These are phyloP conservation scores for Sorex fumeus DNA, from an alignment of 2,113 vertebrate species.

Conservation along the genomic window DNA sequence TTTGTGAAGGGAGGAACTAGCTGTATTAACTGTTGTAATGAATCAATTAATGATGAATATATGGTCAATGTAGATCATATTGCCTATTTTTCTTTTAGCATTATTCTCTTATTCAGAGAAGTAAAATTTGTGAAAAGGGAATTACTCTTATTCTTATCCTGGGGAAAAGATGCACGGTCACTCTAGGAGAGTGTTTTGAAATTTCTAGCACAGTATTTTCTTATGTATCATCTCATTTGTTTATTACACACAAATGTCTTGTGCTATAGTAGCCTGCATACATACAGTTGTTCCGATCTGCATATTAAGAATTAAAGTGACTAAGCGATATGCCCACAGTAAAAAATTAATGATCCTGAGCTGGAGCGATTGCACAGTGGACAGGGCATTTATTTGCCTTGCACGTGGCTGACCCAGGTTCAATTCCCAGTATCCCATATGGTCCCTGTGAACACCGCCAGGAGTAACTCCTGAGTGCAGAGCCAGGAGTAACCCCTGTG, in stretches of 20 bases:
- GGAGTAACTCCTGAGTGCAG: too few species aligned
- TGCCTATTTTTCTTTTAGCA: neutral
- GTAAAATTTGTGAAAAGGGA: neutral
- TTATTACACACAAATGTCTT: neutral
- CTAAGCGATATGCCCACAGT: neutral
- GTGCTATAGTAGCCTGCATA: neutral
- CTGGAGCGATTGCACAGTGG: too few species aligned
- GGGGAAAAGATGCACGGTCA: neutral
- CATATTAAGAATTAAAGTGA: neutral
- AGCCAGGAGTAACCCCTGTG: too few species aligned
- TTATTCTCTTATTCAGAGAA: conserved; percentile 5
- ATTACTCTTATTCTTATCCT: neutral
- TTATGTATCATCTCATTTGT: neutral
- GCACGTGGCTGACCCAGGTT: too few species aligned
- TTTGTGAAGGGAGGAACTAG: neutral
- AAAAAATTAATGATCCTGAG: neutral
- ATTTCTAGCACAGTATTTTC: neutral
- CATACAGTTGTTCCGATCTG: neutral
- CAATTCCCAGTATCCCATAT: too few species aligned
- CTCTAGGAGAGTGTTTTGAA: neutral
- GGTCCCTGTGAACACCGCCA: too few species aligned
- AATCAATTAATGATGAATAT: neutral
- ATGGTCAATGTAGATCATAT: neutral
- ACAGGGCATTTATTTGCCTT: too few species aligned
- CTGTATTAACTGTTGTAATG: neutral